Evolutionary conservation across 2,797 vertebrate species (phyloP).

Genomic region (Gephyroberyx darwinii): DNA sequence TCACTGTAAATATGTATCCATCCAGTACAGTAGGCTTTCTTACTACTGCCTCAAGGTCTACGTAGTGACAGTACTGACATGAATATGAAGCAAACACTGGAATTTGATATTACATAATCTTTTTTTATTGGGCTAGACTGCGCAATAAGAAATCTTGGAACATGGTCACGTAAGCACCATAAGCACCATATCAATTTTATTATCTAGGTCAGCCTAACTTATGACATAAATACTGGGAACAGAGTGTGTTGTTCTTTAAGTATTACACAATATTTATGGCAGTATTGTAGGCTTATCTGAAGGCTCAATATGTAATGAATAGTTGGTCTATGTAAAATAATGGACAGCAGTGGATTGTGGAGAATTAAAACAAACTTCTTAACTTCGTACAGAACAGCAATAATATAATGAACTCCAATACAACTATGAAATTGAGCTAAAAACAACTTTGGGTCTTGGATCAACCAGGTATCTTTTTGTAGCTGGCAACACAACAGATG

Average conservation of each 20-base stretch:
- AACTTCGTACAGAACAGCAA: not conserved
- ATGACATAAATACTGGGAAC: not conserved
- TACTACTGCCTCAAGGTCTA: not conserved
- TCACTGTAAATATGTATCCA: not conserved
- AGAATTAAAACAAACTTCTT: not conserved
- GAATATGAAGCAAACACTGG: conserved; percentile 1
- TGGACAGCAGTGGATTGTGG: not conserved
- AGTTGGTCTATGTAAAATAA: not conserved
- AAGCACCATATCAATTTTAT: conserved; percentile 1
- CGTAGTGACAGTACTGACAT: not conserved
- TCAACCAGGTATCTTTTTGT: conserved; percentile 34
- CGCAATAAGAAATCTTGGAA: not conserved
- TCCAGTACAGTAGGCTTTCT: not conserved
- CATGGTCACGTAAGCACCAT: not conserved
- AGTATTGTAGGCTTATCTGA: not conserved
- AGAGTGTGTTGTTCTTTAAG: conserved; percentile 1
- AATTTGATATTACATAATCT: conserved; percentile 16
- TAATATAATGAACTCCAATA: conserved; percentile 12
- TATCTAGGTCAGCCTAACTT: not conserved
- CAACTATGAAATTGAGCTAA: conserved; percentile 32
- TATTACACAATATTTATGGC: conserved; percentile 12
- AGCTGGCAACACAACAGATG: conserved; percentile 28
- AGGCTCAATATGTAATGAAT: not conserved
- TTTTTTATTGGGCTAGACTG: conserved; percentile 19
- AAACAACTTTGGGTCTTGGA: conserved; percentile 41